Evolutionary conservation across 2,113 vertebrate genomes (phyloP), one percentile per base, ranked within the genome.

Genomic region (Riparia riparia): DNA sequence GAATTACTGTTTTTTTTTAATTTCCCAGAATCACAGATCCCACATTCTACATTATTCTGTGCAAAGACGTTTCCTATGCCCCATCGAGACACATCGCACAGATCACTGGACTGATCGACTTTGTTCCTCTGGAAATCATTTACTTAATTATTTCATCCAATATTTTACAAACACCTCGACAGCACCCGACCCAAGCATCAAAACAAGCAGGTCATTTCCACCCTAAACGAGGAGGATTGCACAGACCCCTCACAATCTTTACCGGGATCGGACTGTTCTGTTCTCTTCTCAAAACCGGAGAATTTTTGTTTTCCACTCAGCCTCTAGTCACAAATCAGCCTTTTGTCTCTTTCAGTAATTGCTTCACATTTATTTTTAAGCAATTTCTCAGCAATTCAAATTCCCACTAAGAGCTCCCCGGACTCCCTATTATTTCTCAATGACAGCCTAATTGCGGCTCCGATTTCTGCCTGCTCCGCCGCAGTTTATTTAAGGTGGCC

Each of bases 341-440:
- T 83, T 86, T 86, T 85, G 74, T 50, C 50, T 85, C 45, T 22
- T 54, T 54, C 90, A 26, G 24, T 73, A 86, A 94, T 50, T 20
- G 74, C 63, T 31, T 73, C 34, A 14, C 44, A 45, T 65, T 60
- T 83, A 63, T 77, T 95, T 93, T 77, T 17, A 96, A 81, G 68
- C 80, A 60, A 86, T 94, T 90, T 88, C 91, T 45, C 84, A 9
- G 71, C 16, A 66, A 94, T 69, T 91, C 66, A 50, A 28, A 91
- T 90, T 61, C 50, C 24, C 66, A 50, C 54, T 32, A 82, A 93
- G 42, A 58, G 74, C 63, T 83, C 68, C 34, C 39, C 8, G 24
- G 39, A 25, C 73, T 60, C 44, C 22, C 9, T 61, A 44, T 50
- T 32, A 90, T 82, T 76, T 91, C 51, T 29, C 63, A 31, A 14